phyloP scores from a whole-genome alignment of 2,797 vertebrate genomes.

The Acrocephalus scirpaceus region DNA sequence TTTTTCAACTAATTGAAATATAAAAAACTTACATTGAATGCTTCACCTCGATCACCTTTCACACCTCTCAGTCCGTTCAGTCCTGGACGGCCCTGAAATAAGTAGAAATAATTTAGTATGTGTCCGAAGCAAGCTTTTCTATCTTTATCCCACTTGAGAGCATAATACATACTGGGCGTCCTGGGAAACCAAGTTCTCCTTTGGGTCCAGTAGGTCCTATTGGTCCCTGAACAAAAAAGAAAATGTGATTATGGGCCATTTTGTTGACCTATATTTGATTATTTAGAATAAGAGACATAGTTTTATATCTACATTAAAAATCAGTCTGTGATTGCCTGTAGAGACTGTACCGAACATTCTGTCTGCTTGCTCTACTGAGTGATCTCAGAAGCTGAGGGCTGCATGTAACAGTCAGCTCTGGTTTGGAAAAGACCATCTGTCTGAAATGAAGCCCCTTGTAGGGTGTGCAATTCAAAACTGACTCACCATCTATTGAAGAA shows the following conservation, averaged over 20 bases:
- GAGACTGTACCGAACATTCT: neutral
- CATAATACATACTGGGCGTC: slow-evolving; percentile 85
- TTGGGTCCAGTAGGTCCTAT: slow-evolving; percentile 86
- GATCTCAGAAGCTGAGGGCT: neutral
- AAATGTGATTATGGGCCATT: neutral
- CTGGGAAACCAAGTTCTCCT: slow-evolving; percentile 93
- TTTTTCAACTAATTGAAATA: neutral
- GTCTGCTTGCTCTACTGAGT: neutral
- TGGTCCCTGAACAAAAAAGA: slow-evolving; percentile 82
- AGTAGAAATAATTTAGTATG: neutral
- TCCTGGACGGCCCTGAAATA: slow-evolving; percentile 88
- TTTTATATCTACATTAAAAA: neutral
- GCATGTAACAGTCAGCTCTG: neutral
- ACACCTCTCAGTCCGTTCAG: slow-evolving; percentile 85
- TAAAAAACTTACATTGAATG: slow-evolving; percentile 76
- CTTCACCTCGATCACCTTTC: slow-evolving; percentile 81
- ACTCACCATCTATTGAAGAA: neutral
- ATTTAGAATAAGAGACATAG: neutral
- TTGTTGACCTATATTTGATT: neutral
- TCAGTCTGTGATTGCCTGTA: neutral
- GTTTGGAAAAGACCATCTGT: neutral
- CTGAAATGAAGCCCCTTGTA: neutral
- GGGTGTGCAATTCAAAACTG: neutral
- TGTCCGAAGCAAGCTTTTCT: neutral
- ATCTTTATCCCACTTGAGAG: neutral